phyloP scores from a whole-genome alignment of 2,888 invertebrate genomes.

The Anthrax anthrax region DNA sequence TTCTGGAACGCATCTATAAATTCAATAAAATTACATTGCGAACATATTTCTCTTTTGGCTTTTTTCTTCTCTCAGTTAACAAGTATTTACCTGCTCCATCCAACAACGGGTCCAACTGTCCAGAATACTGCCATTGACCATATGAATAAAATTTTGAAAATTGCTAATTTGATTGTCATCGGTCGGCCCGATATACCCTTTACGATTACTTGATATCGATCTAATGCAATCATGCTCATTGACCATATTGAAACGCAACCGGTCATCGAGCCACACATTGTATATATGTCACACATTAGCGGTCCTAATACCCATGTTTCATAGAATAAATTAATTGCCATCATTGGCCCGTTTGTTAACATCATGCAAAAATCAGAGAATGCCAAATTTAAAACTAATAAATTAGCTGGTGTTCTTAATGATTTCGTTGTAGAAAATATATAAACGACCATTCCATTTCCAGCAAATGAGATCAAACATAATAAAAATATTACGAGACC shows the following conservation, averaged over 20 bases:
- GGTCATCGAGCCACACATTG: constrained; percentile 50
- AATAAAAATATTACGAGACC: constrained; percentile 41
- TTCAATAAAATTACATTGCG: background rate
- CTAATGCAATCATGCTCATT: constrained; percentile 83
- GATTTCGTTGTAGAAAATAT: constrained; percentile 50
- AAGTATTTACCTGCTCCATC: constrained; percentile 65
- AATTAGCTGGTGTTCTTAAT: constrained; percentile 44
- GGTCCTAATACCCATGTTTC: constrained; percentile 46
- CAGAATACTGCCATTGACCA: constrained; percentile 65
- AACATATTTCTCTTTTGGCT: background rate
- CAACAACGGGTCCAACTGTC: constrained; percentile 74
- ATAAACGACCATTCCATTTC: constrained; percentile 37
- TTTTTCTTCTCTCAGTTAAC: background rate
- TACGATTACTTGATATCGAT: constrained; percentile 88
- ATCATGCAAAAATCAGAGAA: constrained; percentile 48
- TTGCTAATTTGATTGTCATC: constrained; percentile 64
- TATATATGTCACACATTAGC: constrained; percentile 44
- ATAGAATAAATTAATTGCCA: constrained; percentile 44
- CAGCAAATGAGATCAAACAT: constrained; percentile 36
- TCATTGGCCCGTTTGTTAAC: constrained; percentile 40
- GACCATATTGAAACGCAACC: constrained; percentile 88
- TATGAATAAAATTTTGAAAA: constrained; percentile 60
- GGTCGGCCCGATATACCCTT: constrained; percentile 77
- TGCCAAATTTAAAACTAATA: constrained; percentile 46
- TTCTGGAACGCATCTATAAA: constrained; percentile 73